Base-by-base conservation (phyloP, 2,113 vertebrate species). In the Siniperca knerii region DNA sequence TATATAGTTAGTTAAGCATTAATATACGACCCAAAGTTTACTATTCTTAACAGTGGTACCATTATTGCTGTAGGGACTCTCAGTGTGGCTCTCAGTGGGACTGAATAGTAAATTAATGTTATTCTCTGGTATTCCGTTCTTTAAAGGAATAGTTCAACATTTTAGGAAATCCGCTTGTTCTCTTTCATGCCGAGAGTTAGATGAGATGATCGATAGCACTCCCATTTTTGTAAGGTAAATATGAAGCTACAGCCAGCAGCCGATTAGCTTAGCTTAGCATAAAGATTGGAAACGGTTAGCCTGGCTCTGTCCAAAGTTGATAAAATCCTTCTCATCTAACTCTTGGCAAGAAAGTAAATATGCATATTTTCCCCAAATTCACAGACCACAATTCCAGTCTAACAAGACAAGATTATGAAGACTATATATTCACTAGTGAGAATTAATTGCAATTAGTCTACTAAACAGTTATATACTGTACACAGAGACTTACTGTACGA, bases 331-430 rank as follows among this genome's bases (percentile, higher is more conserved):
- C 57, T 75, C 55, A 23, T 50, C 12, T 33, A 33, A 69, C 16
- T 10, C 9, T 29, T 44, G 65, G 65, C 37, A 42, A 66, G 35
- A 65, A 58, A 21, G 55, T 18, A 20, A 35, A 9, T 8, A 20
- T 16, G 13, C 1, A 0, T 2, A 66, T 44, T 66, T 13, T n/a
- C 0, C 6, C 1, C 40, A 46, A 46, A 15, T n/a, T 66, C 2
- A 4, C 58, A 40, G 20, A 4, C 29, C 62, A 37, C 3, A 42
- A 9, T 42, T 42, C 64, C 20, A 13, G 33, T 37, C 35, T 37
- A 37, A 37, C 35, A n/a, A 13, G 20, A n/a, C 11, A 42, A 42
- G 42, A 23, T 23, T 6, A 42, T 66, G 0, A 66, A 35, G 18
- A 64, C 4, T 64, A 4, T 54, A 54, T 54, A 6, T 64, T 64